Conservation (phyloP, 2,797 vertebrate genomes). For the Microctenopoma stevenorrisi region DNA sequence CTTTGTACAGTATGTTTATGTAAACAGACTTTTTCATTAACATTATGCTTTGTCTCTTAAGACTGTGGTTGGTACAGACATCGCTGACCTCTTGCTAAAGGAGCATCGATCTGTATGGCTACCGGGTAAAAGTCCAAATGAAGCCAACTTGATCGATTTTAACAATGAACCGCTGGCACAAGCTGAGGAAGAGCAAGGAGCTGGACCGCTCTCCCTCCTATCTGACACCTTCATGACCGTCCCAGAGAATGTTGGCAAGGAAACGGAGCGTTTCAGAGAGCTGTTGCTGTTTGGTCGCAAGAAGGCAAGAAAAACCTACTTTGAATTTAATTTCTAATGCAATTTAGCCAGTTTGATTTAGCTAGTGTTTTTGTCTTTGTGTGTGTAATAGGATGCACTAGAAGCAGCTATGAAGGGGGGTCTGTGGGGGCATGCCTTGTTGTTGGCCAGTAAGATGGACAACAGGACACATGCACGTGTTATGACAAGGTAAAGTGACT, state of each 20-base stretch:
- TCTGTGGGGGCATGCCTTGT: constrained; percentile 96
- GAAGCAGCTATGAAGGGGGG: constrained; percentile 98
- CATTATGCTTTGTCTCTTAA: constrained; percentile 50
- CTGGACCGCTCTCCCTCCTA: constrained; percentile 92
- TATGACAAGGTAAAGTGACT: constrained; percentile 91
- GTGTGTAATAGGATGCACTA: constrained; percentile 88
- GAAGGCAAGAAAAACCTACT: constrained; percentile 81
- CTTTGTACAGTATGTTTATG: background rate
- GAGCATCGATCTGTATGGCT: constrained; percentile 97
- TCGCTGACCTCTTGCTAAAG: constrained; percentile 92
- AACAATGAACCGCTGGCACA: constrained; percentile 91
- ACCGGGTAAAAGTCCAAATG: constrained; percentile 95
- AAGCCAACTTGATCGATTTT: constrained; percentile 98
- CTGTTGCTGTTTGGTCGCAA: constrained; percentile 95
- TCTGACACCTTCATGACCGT: constrained; percentile 87
- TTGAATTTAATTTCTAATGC: background rate
- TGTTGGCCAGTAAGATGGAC: constrained; percentile 99
- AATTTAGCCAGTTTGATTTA: background rate
- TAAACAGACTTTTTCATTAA: background rate
- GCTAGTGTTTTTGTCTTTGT: constrained; percentile 1
- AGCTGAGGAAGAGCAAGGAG: constrained; percentile 89
- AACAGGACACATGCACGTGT: constrained; percentile 95
- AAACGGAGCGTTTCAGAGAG: constrained; percentile 95
- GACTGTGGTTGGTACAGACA: constrained; percentile 97
- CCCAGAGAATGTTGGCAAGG: constrained; percentile 86